A percentile compares a stretch with the other conserved stretches of the same genome.
phyloP scores from a whole-genome alignment of 2,888 invertebrate genomes.

The Eristalis arbustorum region DNA sequence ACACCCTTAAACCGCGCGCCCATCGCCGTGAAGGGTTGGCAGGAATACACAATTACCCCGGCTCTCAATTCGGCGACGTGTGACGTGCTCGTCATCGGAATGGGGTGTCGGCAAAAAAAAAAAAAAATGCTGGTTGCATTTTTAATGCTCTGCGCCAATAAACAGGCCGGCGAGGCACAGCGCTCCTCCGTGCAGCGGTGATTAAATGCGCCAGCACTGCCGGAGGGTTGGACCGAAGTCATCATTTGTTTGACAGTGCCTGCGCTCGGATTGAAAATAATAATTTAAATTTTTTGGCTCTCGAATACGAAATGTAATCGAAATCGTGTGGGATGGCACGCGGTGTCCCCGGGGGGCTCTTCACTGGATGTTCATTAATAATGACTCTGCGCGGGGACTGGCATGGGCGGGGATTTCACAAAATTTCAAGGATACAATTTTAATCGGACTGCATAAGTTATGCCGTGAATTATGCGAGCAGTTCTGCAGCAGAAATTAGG shows the following conservation, averaged over 20 bases:
- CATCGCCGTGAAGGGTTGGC: slow-evolving; percentile 16
- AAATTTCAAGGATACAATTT: neutral
- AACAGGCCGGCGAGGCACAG: neutral
- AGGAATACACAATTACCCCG: slow-evolving; percentile 31
- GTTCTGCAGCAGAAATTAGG: neutral
- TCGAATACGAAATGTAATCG: slow-evolving; percentile 31
- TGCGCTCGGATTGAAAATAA: slow-evolving; percentile 25
- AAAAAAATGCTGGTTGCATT: slow-evolving; percentile 11
- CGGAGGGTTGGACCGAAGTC: slow-evolving; percentile 1
- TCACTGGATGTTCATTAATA: slow-evolving; percentile 12
- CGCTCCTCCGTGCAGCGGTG: neutral
- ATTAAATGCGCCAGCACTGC: slow-evolving; percentile 1
- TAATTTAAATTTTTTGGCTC: slow-evolving; percentile 30
- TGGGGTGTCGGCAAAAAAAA: neutral
- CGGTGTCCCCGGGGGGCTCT: slow-evolving; percentile 14
- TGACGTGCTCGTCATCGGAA: slow-evolving; percentile 18
- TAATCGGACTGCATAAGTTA: neutral
- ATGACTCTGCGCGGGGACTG: neutral
- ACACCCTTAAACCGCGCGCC: slow-evolving; percentile 2
- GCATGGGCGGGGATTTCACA: neutral
- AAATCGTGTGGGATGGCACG: slow-evolving; percentile 20
- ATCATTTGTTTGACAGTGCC: slow-evolving; percentile 35
- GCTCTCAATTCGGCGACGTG: slow-evolving; percentile 42
- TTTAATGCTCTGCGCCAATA: slow-evolving; percentile 48
- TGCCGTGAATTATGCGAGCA: neutral